Conservation (phyloP, 2,113 vertebrate species). For the Tympanuchus pallidicinctus region DNA sequence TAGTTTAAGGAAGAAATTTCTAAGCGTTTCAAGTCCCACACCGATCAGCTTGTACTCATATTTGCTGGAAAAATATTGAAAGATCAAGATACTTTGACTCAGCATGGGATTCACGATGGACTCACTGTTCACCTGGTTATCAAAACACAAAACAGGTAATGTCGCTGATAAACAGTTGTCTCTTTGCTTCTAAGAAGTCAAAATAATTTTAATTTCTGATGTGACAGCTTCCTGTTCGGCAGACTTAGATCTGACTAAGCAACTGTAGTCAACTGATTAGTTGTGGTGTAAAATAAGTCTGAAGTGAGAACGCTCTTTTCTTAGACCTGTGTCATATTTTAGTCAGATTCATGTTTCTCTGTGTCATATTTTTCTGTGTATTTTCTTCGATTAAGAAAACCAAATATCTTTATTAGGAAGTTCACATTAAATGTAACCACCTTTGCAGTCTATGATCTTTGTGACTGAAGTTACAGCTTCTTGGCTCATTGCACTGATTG, state of each 20-base stretch:
- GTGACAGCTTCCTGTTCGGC: neutral
- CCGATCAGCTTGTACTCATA: conserved; percentile 86
- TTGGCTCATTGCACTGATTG: neutral
- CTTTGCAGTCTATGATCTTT: neutral
- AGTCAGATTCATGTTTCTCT: neutral
- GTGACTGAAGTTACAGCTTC: neutral
- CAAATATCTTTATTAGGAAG: neutral
- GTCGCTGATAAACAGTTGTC: neutral
- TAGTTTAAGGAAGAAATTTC: conserved; percentile 88
- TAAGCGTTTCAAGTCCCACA: conserved; percentile 84
- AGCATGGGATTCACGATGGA: conserved; percentile 86
- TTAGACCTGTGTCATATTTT: neutral
- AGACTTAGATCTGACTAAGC: neutral
- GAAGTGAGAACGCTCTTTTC: neutral
- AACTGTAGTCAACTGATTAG: neutral
- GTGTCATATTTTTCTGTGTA: neutral
- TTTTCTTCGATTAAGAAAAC: neutral
- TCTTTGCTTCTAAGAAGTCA: neutral
- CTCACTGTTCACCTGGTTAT: conserved; percentile 88
- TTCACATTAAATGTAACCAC: accelerated
- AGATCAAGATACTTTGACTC: conserved; percentile 85
- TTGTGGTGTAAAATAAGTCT: neutral
- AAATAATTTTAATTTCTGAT: neutral
- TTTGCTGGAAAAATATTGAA: conserved; percentile 89
- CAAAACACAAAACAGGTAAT: conserved; percentile 87